These are phyloP conservation scores for Danionella cerebrum DNA, from an alignment of 2,113 vertebrate species.

Conservation along the genomic window DNA sequence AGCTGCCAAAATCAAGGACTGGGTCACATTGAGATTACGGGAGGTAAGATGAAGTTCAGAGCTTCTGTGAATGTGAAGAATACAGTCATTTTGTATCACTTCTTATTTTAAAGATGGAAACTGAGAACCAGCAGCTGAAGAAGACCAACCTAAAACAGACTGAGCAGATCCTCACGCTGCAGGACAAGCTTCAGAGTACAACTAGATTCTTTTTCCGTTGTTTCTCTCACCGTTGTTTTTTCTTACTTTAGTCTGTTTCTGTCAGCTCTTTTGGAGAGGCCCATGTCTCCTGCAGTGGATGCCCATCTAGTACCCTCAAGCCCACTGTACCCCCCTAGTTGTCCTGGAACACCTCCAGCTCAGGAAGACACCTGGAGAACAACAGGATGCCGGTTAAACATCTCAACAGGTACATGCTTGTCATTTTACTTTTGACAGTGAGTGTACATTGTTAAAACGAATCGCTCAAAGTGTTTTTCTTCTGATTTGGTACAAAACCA, in stretches of 20 bases:
- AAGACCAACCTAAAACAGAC: constrained; percentile 71
- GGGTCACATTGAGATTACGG: constrained; percentile 84
- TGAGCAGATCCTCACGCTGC: constrained; percentile 76
- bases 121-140: constrained; percentile 85
- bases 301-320: constrained; percentile 56
- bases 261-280: constrained; percentile 58
- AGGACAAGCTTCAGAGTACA: constrained; percentile 80
- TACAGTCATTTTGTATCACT: neutral
- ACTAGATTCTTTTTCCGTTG: neutral
- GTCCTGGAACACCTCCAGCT: constrained; percentile 52
- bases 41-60: constrained; percentile 66
- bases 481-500: too few species aligned
- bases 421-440: neutral
- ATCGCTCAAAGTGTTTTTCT: too few species aligned
- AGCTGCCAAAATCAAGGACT: constrained; percentile 93
- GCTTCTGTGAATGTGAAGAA: neutral
- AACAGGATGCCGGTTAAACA: constrained; percentile 24
- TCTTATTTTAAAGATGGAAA: constrained; percentile 75
- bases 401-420: constrained; percentile 4
- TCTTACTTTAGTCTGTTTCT: neutral
- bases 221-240: neutral
- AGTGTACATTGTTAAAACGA: too few species aligned
- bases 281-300: constrained; percentile 48
- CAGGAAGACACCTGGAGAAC: constrained; percentile 59
- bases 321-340: constrained; percentile 54